These are phyloP conservation scores for Melanotaenia trifasciata DNA, from an alignment of 2,797 vertebrate species.

Conservation along the genomic window DNA sequence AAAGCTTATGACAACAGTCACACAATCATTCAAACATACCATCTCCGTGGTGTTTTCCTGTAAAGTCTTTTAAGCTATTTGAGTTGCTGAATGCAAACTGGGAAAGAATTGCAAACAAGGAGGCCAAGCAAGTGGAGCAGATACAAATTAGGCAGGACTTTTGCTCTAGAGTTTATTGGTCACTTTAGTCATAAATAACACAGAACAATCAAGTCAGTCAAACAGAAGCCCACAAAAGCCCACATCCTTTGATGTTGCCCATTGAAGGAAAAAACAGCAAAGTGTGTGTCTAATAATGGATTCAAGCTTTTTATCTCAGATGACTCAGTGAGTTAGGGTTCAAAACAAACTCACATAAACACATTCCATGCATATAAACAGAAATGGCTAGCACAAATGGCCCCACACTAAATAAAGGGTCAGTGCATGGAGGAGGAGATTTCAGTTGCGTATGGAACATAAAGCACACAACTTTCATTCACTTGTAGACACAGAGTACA, in stretches of 20 bases:
- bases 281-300: constrained; percentile 41
- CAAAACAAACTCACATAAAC: constrained; percentile 24
- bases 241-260: not conserved
- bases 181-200: constrained; percentile 29
- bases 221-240: not conserved
- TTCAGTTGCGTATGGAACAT: constrained; percentile 6
- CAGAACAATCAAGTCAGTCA: constrained; percentile 11
- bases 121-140: constrained; percentile 19
- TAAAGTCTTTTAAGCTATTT: not conserved
- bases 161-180: constrained; percentile 4
- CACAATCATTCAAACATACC: not conserved
- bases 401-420: constrained; percentile 6
- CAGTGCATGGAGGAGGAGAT: not conserved
- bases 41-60: not conserved
- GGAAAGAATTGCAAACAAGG: not conserved
- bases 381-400: constrained; percentile 6
- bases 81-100: not conserved
- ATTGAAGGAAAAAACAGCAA: constrained; percentile 14
- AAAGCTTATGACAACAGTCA: not conserved
- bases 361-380: constrained; percentile 16
- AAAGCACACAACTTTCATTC: constrained; percentile 13
- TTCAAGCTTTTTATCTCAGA: constrained; percentile 27
- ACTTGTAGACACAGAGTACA: not conserved
- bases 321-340: constrained; percentile 44
- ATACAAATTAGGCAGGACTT: constrained; percentile 14